A percentile compares a stretch with the other conserved stretches of the same genome.
phyloP scores from a whole-genome alignment of 2,113 vertebrate species.

The Calidris pugnax region DNA sequence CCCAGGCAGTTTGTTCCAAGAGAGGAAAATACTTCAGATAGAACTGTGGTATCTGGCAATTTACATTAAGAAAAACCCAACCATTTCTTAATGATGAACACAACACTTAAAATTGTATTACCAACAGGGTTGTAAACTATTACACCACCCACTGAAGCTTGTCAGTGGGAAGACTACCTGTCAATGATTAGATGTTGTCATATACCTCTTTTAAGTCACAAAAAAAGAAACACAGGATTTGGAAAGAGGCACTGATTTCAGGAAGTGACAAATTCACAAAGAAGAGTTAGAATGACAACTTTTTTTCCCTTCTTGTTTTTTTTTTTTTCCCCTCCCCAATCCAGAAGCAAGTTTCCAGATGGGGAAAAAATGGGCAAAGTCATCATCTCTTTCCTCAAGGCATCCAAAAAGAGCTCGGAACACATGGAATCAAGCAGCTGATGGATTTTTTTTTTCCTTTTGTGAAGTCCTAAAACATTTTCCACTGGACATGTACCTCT shows the following conservation, averaged over 20 bases:
- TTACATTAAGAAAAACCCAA: neutral
- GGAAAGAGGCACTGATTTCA: neutral
- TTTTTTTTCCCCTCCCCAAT: neutral
- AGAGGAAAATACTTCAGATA: neutral
- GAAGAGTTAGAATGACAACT: neutral
- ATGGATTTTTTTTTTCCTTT: neutral
- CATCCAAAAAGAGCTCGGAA: neutral
- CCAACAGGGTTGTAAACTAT: neutral
- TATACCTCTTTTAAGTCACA: neutral
- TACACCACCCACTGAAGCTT: neutral
- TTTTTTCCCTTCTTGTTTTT: neutral
- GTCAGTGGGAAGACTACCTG: neutral
- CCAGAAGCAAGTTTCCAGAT: neutral
- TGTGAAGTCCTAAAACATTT: neutral
- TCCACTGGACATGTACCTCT: neutral
- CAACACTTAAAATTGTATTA: neutral
- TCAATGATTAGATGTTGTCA: neutral
- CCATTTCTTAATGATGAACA: neutral
- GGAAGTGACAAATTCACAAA: neutral
- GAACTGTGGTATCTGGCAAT: neutral
- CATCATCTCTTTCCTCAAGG: neutral
- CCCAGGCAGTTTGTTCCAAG: neutral
- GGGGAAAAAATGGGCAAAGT: neutral
- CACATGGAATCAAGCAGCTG: neutral
- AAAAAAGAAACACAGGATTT: neutral